Evolutionary conservation across 2,888 invertebrate genomes (phyloP), one percentile per base, ranked within the genome.

Genomic region (Netelia melanura): DNA sequence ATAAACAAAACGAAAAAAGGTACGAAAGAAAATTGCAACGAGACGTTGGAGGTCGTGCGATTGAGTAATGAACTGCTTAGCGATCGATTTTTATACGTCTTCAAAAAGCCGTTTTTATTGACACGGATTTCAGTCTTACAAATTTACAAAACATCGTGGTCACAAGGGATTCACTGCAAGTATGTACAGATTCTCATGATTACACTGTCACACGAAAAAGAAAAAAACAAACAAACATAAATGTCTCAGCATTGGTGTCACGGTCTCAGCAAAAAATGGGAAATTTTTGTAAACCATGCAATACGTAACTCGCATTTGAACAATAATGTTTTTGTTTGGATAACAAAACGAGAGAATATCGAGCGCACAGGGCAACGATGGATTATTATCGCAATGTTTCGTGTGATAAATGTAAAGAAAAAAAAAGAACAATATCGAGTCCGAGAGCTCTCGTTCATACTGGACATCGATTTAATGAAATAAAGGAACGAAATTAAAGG

Each of bases 121-220:
- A 89, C 89, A 89, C 87, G 88, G 86, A 85, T 86, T 48, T 86
- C 86, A 87, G 88, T 89, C 87, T 86, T 88, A 88, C 88, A 88
- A 86, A 88, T 87, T 86, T 89, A 90, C 88, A 90, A 86, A 87
- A 87, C 85, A 88, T 87, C 74, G 83, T 88, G 82, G 84, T 86
- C 88, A 87, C 86, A 87, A 86, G 81, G 83, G 83, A 81, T 86
- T 87, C 79, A 83, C 81, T 87, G 85, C 85, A 86, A 84, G 79
- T 86, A 85, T 87, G 78, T 88, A 88, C 88, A 86, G 81, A 86
- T 83, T 86, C 72, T 83, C 82, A 74, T 86, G 75, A 84, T 79
- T 71, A 84, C 75, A 83, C 81, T 62, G 58, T 48, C 43, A 23
- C 58, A 67, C 70, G 70, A 30, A 43, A 68, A 70, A 52, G 8